phyloP scores from a whole-genome alignment of 2,113 vertebrate species.

The Myrmecobius fasciatus region DNA sequence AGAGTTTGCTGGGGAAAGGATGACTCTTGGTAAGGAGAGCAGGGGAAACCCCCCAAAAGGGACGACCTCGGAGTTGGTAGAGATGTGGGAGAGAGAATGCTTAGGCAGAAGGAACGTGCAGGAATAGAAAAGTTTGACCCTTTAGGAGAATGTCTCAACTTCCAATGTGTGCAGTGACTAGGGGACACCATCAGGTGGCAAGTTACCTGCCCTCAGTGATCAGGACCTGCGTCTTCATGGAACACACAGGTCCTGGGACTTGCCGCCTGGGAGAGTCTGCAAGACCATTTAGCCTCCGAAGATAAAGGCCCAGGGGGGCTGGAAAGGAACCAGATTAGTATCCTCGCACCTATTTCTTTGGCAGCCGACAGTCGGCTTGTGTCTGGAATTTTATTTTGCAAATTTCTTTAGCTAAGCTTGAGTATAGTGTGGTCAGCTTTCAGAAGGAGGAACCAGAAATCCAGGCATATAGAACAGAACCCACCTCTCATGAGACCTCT shows the following conservation, averaged over 20 bases:
- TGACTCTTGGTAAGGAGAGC: not conserved
- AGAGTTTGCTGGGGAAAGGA: not conserved
- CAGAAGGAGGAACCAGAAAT: not conserved
- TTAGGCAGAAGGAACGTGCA: not conserved
- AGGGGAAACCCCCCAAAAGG: too few species aligned
- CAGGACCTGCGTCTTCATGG: too few species aligned
- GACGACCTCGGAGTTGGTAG: not conserved
- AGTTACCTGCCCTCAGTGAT: not conserved
- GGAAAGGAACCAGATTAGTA: not conserved
- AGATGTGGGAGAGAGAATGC: not conserved
- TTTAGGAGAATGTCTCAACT: not conserved
- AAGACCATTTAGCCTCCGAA: not conserved
- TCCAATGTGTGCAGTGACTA: not conserved
- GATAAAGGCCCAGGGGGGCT: not conserved
- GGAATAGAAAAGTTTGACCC: not conserved
- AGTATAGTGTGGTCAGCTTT: not conserved
- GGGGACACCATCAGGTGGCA: not conserved
- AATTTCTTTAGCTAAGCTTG: not conserved
- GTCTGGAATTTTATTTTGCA: not conserved
- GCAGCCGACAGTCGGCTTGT: not conserved
- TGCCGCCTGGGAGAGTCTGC: too few species aligned
- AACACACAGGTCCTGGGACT: too few species aligned
- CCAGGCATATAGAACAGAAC: not conserved
- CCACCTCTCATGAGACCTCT: not conserved
- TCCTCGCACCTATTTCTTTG: not conserved